These are phyloP conservation scores for Dinomys branickii DNA, from an alignment of 2,113 vertebrate genomes.

Conservation along the genomic window DNA sequence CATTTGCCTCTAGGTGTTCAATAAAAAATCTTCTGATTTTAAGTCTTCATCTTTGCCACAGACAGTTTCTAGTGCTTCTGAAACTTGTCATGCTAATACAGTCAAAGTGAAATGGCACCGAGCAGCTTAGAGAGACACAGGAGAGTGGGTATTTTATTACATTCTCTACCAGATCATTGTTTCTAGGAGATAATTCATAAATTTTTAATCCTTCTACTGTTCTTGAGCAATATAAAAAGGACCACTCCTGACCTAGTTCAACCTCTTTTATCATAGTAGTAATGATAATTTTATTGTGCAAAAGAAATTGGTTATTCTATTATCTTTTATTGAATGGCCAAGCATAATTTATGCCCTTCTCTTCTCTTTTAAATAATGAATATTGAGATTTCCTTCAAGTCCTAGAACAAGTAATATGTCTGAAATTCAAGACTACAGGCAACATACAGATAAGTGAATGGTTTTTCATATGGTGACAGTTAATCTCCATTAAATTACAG, in stretches of 20 bases:
- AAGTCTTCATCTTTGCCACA: slow-evolving; percentile 60
- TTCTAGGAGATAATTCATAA: slow-evolving; percentile 92
- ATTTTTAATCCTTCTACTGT: slow-evolving; percentile 95
- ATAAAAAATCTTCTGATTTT: slow-evolving; percentile 25
- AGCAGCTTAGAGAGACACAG: slow-evolving; percentile 82
- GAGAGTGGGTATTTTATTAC: slow-evolving; percentile 94
- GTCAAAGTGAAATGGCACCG: slow-evolving; percentile 80
- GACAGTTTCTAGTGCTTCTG: slow-evolving; percentile 69
- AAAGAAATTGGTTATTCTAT: slow-evolving; percentile 47
- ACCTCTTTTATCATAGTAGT: slow-evolving; percentile 72
- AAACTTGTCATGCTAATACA: slow-evolving; percentile 81
- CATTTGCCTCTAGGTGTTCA: slow-evolving; percentile 63
- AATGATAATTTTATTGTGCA: slow-evolving; percentile 72
- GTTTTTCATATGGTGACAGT: slow-evolving; percentile 46
- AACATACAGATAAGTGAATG: slow-evolving; percentile 40
- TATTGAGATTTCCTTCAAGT: slow-evolving; percentile 64
- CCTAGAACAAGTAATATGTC: slow-evolving; percentile 12
- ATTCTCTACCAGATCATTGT: slow-evolving; percentile 91
- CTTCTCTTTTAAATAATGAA: slow-evolving; percentile 35
- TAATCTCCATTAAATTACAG: slow-evolving; percentile 58
- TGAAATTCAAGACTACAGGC: slow-evolving; percentile 64
- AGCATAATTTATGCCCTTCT: slow-evolving; percentile 53
- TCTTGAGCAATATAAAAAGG: slow-evolving; percentile 85
- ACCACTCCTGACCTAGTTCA: slow-evolving; percentile 85
- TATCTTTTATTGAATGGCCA: slow-evolving; percentile 60